phyloP scores from a whole-genome alignment of 1,140 invertebrate species.

The Ceratina calcarata region DNA sequence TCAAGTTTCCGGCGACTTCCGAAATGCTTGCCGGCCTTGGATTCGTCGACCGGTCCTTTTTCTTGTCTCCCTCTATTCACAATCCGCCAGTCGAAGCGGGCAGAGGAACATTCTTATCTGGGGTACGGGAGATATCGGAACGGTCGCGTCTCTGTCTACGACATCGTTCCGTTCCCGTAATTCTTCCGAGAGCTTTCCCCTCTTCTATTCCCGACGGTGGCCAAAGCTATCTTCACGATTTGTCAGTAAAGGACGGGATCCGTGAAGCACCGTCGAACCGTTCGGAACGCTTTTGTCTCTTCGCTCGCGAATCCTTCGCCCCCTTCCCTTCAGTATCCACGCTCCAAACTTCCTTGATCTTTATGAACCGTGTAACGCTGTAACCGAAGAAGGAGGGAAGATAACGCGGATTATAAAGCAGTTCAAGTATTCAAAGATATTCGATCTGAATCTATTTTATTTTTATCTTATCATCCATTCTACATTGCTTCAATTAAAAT shows the following conservation, averaged over 20 bases:
- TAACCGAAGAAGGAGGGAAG: background rate
- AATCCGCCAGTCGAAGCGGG: constrained; percentile 8
- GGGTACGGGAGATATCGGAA: constrained; percentile 64
- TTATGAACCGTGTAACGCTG: constrained; percentile 33
- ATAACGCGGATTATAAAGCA: constrained; percentile 21
- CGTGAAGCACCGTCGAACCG: constrained; percentile 30
- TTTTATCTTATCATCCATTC: background rate
- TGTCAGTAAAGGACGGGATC: constrained; percentile 63
- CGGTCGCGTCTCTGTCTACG: constrained; percentile 67
- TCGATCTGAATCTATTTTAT: constrained; percentile 12
- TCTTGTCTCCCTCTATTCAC: background rate
- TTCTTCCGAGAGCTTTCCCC: constrained; percentile 64
- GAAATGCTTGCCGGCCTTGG: background rate
- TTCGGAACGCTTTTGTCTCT: constrained; percentile 35
- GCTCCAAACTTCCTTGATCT: background rate
- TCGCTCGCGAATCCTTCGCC: constrained; percentile 14
- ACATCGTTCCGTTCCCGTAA: constrained; percentile 68
- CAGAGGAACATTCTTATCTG: constrained; percentile 56
- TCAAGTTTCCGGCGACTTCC: background rate
- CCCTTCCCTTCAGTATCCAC: background rate
- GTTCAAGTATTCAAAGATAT: background rate
- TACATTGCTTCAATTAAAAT: no score
- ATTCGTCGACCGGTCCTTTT: constrained; percentile 20
- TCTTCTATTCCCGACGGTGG: constrained; percentile 57
- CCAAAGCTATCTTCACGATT: constrained; percentile 69